Evolutionary conservation across 2,797 vertebrate genomes (phyloP), one percentile per base, ranked within the genome.

Genomic region (Pygocentrus nattereri): DNA sequence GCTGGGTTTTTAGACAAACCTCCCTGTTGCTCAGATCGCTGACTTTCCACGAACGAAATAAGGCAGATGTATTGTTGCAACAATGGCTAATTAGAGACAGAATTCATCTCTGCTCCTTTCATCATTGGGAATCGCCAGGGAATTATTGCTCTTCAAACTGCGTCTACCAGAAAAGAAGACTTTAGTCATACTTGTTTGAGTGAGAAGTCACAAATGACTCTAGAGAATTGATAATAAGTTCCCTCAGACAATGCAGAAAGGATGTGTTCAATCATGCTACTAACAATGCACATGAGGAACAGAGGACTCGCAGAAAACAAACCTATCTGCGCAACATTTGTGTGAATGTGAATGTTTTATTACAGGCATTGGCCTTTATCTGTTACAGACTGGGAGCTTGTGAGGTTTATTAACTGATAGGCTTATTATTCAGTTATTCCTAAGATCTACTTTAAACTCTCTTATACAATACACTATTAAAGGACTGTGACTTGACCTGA

Each of bases 111-210:
- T 31, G 16, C 64, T 72, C 19, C 25, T 83, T 83, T 65, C 19
- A 27, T 31, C 41, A 58, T 21, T 5, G 34, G 62, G 47, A 75
- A 78, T 65, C 79, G 79, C 74, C 30, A n/a, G 27, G 72, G 76
- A 81, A 25, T 49, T 70, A 75, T 73, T 81, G 71, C 54, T 84
- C 68, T 41, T 68, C 65, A 81, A 86, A 74, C 54, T 75, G 56
- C 23, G 30, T 74, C 31, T 12, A 67, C 30, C 38, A 71, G 65
- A 72, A 81, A 52, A 75, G 16, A 10, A 65, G 19, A 27, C n/a
- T 68, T 74, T 52, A 70, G 79, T 62, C 11, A 16, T 27, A 73
- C 73, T 52, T 25, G 56, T 85, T 38, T 81, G 49, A 25, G 59
- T 74, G 77, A 44, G 18, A 75, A 64, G 49, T 65, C 27, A 38